A percentile compares a stretch with the other conserved stretches of the same genome.
phyloP scores from a whole-genome alignment of 2,888 invertebrate genomes.

The Camptogramma bilineatum region DNA sequence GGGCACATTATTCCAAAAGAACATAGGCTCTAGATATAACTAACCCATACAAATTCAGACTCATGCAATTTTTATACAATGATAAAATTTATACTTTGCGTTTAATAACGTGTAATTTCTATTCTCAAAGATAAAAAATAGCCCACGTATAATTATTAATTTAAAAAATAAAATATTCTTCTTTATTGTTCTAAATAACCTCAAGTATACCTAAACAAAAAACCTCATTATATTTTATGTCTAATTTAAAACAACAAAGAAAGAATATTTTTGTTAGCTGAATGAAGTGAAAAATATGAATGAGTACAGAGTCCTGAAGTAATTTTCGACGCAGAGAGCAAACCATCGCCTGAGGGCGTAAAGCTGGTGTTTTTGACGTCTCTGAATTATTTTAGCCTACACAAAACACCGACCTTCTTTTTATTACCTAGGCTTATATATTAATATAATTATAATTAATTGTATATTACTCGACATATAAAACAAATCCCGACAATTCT shows the following conservation, averaged over 20 bases:
- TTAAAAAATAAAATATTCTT: not conserved
- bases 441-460: too few relatives aligned
- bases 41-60: too few relatives aligned
- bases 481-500: too few relatives aligned
- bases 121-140: too few relatives aligned
- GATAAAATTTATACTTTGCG: too few relatives aligned
- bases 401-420: not conserved
- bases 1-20: too few relatives aligned
- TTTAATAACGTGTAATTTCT: too few relatives aligned
- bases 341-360: slow-evolving; percentile 4
- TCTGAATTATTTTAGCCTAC: slow-evolving; percentile 4
- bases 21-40: too few relatives aligned
- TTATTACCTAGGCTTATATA: not conserved
- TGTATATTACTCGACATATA: too few relatives aligned
- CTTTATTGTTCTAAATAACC: slow-evolving; percentile 20
- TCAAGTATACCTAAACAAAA: slow-evolving; percentile 15
- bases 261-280: not conserved
- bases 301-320: not conserved
- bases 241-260: not conserved
- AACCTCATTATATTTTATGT: slow-evolving; percentile 19
- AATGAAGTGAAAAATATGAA: not conserved
- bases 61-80: too few relatives aligned
- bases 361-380: slow-evolving; percentile 3
- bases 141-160: not conserved
- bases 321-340: slow-evolving; percentile 2